phyloP scores from a whole-genome alignment of 2,113 vertebrate species.

The Sakesphorus luctuosus region DNA sequence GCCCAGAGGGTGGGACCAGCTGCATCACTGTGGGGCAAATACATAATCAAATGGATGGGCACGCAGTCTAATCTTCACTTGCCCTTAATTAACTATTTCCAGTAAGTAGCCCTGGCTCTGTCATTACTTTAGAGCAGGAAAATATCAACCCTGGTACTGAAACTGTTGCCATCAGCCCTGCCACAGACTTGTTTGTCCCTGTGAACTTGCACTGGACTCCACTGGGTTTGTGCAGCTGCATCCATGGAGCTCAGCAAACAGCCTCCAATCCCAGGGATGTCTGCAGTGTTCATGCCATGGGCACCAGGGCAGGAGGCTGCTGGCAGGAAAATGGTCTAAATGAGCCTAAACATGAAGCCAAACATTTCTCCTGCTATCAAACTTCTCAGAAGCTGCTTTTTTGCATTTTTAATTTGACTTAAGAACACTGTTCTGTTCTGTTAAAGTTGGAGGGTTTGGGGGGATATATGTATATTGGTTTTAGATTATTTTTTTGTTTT shows the following conservation, averaged over 20 bases:
- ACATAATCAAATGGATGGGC: background rate
- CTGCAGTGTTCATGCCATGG: background rate
- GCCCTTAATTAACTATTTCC: background rate
- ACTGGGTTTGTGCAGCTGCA: background rate
- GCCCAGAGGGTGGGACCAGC: background rate
- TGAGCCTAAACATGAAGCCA: background rate
- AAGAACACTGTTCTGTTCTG: background rate
- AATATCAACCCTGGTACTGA: background rate
- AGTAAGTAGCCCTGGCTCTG: background rate
- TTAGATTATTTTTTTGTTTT: background rate
- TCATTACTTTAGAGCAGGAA: background rate
- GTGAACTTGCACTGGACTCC: background rate
- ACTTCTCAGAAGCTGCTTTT: background rate
- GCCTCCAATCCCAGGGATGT: accelerated
- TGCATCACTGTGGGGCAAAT: background rate
- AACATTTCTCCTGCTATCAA: background rate
- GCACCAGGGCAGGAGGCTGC: background rate
- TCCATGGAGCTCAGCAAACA: background rate
- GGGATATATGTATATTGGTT: no score
- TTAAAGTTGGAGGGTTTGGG: background rate
- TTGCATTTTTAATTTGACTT: background rate
- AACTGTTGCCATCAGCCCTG: background rate
- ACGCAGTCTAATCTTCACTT: background rate
- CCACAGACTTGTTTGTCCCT: background rate
- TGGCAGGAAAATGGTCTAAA: background rate